phyloP scores from a whole-genome alignment of 2,888 invertebrate genomes.

The Iselma pallidipennis region DNA sequence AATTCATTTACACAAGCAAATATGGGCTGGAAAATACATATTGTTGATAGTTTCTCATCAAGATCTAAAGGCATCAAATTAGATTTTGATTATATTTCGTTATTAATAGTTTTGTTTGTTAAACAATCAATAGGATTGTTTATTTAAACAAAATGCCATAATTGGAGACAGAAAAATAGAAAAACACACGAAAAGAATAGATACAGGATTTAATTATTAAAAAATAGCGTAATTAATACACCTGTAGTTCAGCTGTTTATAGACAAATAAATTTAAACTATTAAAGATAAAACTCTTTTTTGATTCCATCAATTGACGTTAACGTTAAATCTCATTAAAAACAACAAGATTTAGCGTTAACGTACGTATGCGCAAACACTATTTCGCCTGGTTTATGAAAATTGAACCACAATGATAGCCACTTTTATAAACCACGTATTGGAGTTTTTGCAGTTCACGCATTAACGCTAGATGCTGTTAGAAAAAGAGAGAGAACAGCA shows the following conservation, averaged over 20 bases:
- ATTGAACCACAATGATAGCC: no score
- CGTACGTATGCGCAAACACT: no score
- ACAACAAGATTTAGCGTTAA: no score
- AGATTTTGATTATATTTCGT: constrained; percentile 11
- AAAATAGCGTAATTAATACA: background rate
- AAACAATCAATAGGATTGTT: constrained; percentile 44
- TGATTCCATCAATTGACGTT: no score
- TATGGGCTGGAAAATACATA: constrained; percentile 94
- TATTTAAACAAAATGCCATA: constrained; percentile 35
- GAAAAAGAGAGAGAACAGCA: no score
- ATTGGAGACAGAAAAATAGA: background rate
- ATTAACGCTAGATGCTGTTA: no score
- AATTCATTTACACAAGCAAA: constrained; percentile 92
- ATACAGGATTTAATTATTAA: background rate
- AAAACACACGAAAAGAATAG: no score
- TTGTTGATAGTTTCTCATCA: constrained; percentile 75
- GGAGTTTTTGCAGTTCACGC: no score
- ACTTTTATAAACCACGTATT: no score
- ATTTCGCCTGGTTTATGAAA: no score
- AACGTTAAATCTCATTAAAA: no score
- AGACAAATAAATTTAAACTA: background rate
- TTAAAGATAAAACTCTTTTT: no score
- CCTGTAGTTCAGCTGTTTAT: background rate
- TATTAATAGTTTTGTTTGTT: constrained; percentile 38
- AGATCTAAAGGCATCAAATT: constrained; percentile 17